These are phyloP conservation scores for Syngnathus scovelli DNA, from an alignment of 2,113 vertebrate genomes.

Conservation along the genomic window DNA sequence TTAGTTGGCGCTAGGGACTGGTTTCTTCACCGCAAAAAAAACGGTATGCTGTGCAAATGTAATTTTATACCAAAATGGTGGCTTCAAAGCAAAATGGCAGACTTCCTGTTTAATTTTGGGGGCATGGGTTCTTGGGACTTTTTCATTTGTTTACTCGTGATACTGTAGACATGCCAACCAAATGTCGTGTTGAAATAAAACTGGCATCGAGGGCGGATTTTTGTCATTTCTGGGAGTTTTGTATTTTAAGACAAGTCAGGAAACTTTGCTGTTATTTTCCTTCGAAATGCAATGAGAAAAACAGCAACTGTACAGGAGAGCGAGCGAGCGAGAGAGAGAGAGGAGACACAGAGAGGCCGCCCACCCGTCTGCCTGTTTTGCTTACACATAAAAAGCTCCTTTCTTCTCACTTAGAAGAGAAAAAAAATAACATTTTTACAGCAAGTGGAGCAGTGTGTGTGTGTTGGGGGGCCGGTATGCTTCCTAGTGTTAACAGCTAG, in stretches of 20 bases:
- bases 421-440: constrained; percentile 58
- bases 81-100: background rate
- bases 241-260: too few species aligned
- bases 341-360: constrained; percentile 34
- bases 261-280: too few species aligned
- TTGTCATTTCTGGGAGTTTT: too few species aligned
- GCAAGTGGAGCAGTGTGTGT: constrained; percentile 37
- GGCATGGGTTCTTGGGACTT: background rate
- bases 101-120: background rate
- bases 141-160: background rate
- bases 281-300: too few species aligned
- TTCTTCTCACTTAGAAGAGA: constrained; percentile 52
- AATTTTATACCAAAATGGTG: too few species aligned
- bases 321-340: background rate
- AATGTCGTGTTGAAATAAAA: background rate
- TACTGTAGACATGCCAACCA: background rate
- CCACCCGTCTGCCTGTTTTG: constrained; percentile 19
- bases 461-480: constrained; percentile 45
- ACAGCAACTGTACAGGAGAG: too few species aligned
- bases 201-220: background rate
- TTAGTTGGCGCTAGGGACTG: too few species aligned
- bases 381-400: constrained; percentile 64
- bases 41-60: background rate
- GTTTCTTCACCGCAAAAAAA: too few species aligned
- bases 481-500: constrained; percentile 74